Evolutionary conservation across 2,888 invertebrate genomes (phyloP).

Genomic region (Resseliella maxima): DNA sequence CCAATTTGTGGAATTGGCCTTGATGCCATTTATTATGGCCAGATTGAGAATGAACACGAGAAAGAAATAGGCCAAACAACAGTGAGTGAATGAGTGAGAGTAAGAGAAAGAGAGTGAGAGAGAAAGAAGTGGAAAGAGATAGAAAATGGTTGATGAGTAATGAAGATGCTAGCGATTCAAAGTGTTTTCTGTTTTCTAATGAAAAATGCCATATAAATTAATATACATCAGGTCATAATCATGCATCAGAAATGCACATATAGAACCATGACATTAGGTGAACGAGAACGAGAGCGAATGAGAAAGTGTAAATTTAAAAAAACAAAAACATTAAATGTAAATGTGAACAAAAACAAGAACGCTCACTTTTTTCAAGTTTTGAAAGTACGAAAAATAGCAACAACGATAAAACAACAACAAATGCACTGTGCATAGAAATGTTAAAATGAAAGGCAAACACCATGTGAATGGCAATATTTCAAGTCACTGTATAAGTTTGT

Average conservation of each 20-base stretch:
- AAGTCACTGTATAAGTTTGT: neutral
- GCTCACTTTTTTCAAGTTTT: neutral
- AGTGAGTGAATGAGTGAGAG: too few species aligned
- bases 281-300: neutral
- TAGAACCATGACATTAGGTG: neutral
- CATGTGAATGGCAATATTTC: neutral
- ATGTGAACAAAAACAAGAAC: neutral
- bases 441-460: neutral
- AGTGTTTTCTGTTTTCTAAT: neutral
- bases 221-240: constrained; percentile 27
- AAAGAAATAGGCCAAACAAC: too few species aligned
- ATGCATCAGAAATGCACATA: neutral
- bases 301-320: too few species aligned
- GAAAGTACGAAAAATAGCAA: too few species aligned
- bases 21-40: neutral
- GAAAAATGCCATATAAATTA: neutral
- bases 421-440: neutral
- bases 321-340: neutral
- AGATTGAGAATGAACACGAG: neutral
- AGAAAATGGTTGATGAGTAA: too few species aligned
- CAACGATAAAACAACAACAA: neutral
- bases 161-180: too few species aligned
- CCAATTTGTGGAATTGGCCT: neutral
- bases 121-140: too few species aligned
- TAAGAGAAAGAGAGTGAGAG: too few species aligned